A percentile compares a stretch with the other conserved stretches of the same genome.
These are phyloP conservation scores for Caenorhabditis wallacei DNA, from an alignment of 2,888 invertebrate species.

Conservation along the genomic window DNA sequence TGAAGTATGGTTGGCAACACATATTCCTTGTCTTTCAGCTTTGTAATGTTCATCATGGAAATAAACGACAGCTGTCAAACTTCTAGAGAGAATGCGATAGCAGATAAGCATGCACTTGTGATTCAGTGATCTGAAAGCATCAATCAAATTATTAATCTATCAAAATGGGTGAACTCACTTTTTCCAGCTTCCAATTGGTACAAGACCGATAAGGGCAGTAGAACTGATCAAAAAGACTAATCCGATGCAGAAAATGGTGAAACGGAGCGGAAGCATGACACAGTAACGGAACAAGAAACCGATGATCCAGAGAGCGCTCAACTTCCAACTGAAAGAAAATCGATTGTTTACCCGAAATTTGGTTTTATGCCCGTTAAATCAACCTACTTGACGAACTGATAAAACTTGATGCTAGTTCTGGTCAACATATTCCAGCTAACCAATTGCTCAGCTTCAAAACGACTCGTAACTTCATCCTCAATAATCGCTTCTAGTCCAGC, in stretches of 20 bases:
- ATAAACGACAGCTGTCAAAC: conserved; percentile 87
- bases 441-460: conserved; percentile 93
- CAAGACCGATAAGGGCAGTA: conserved; percentile 87
- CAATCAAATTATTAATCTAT: not conserved
- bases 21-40: conserved; percentile 86
- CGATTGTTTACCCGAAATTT: too few species aligned
- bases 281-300: conserved; percentile 95
- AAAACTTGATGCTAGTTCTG: conserved; percentile 85
- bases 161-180: conserved; percentile 59
- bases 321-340: conserved; percentile 85
- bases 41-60: conserved; percentile 84
- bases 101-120: conserved; percentile 88
- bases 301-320: conserved; percentile 94
- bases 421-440: conserved; percentile 96
- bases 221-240: conserved; percentile 87
- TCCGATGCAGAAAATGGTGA: conserved; percentile 82
- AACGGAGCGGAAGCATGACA: conserved; percentile 90
- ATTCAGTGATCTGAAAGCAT: conserved; percentile 82
- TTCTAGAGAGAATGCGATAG: conserved; percentile 90
- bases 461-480: conserved; percentile 97
- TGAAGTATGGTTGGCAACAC: conserved; percentile 97
- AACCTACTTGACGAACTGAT: conserved; percentile 80
- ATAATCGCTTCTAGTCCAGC: conserved; percentile 96
- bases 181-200: conserved; percentile 86
- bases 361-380: not conserved